Conservation (phyloP, 2,797 vertebrate species). For the Gila robusta region DNA sequence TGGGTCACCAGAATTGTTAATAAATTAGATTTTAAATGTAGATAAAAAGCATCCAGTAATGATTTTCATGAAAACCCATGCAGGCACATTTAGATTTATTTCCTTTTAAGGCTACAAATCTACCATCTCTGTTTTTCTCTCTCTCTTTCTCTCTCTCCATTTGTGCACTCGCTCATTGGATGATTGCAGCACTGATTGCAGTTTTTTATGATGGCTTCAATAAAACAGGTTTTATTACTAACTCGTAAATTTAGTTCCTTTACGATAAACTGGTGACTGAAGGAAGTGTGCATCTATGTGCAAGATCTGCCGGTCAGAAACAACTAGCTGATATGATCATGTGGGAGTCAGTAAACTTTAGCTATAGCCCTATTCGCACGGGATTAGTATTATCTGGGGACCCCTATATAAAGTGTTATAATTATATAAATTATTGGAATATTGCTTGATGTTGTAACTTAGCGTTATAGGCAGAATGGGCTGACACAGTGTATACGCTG, state of each 20-base stretch:
- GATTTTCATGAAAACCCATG: not conserved
- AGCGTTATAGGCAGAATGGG: no score
- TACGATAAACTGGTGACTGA: constrained; percentile 5
- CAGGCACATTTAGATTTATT: not conserved
- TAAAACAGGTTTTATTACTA: constrained; percentile 51
- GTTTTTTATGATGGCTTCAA: constrained; percentile 35
- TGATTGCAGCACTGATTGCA: constrained; percentile 19
- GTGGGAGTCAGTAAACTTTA: not conserved
- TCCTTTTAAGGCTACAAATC: constrained; percentile 23
- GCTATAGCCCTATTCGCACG: not conserved
- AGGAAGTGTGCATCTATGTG: constrained; percentile 20
- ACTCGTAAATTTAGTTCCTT: constrained; percentile 51
- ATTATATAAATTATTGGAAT: no score
- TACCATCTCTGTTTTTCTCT: not conserved
- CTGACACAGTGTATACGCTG: no score
- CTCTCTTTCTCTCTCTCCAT: not conserved
- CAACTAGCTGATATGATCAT: not conserved
- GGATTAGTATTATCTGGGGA: no score
- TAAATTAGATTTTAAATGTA: not conserved
- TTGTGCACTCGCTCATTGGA: not conserved
- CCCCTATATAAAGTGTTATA: no score
- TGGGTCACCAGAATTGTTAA: not conserved
- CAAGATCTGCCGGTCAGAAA: not conserved
- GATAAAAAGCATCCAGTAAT: not conserved
- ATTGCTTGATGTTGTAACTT: no score